Evolutionary conservation across 2,797 vertebrate genomes (phyloP).

Genomic region (Coracias cyanogaster): DNA sequence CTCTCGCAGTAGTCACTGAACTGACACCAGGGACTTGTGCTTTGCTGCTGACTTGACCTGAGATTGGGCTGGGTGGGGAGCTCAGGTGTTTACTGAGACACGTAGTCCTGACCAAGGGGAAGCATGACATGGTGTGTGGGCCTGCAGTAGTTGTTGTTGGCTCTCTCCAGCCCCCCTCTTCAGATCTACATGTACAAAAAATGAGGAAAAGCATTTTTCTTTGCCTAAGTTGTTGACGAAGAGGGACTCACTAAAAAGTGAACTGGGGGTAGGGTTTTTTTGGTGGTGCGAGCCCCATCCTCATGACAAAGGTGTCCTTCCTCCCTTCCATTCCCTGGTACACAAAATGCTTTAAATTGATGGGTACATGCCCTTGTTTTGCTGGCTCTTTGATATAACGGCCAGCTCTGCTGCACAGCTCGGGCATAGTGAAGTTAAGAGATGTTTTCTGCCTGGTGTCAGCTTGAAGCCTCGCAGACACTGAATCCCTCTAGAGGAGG

Average conservation of each 20-base stretch:
- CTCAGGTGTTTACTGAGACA: neutral
- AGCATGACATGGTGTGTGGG: fast-evolving
- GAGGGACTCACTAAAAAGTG: neutral
- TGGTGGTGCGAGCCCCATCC: neutral
- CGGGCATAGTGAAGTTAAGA: neutral
- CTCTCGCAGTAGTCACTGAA: neutral
- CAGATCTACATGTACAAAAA: neutral
- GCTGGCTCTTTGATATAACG: neutral
- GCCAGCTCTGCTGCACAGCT: neutral
- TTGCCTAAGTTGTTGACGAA: neutral
- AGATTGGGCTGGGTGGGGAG: neutral
- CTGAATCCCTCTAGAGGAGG: conserved; percentile 44
- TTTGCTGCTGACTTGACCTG: neutral
- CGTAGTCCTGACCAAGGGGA: neutral
- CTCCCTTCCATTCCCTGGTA: neutral
- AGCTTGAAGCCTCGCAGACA: neutral
- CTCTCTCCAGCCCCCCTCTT: neutral
- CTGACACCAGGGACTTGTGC: neutral
- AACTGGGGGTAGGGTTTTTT: neutral
- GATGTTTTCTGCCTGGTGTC: conserved; percentile 21
- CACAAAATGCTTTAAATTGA: neutral
- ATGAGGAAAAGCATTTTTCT: neutral
- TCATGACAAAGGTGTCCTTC: neutral
- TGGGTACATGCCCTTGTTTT: neutral
- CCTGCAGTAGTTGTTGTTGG: neutral